Conservation (phyloP, 2,888 invertebrate species). For the Protodeltote pygarga region DNA sequence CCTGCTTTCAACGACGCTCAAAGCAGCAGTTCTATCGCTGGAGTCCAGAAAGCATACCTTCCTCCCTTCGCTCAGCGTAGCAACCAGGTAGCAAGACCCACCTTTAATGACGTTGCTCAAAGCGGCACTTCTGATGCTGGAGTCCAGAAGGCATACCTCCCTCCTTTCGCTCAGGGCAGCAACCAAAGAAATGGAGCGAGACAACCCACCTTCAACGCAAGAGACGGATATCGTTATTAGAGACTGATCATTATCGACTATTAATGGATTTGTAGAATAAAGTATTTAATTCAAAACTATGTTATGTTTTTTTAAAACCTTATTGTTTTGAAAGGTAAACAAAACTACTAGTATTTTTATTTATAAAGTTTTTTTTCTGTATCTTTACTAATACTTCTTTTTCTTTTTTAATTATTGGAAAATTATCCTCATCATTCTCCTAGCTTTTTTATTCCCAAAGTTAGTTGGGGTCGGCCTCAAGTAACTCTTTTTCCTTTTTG, state of each 20-base stretch:
- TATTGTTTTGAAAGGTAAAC: no score
- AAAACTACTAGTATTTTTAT: no score
- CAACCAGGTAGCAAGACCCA: slow-evolving; percentile 34
- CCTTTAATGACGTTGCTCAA: no score
- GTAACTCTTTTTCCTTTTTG: no score
- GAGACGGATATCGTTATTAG: slow-evolving; percentile 62
- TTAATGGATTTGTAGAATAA: slow-evolving; percentile 22
- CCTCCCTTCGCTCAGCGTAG: slow-evolving; percentile 58
- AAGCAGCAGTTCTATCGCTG: slow-evolving; percentile 17
- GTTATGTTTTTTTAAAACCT: background rate
- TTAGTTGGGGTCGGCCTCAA: no score
- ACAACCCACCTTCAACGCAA: slow-evolving; percentile 51
- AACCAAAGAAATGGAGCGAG: slow-evolving; percentile 41
- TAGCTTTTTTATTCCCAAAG: no score
- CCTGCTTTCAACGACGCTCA: slow-evolving; percentile 55
- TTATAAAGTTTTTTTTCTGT: no score
- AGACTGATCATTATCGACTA: slow-evolving; percentile 29
- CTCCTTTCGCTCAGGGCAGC: slow-evolving; percentile 53
- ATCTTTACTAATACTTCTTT: no score
- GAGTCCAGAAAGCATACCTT: slow-evolving; percentile 59
- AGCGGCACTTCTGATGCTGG: slow-evolving; percentile 9
- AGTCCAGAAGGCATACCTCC: slow-evolving; percentile 64
- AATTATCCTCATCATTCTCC: no score
- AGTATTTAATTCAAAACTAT: slow-evolving; percentile 14
- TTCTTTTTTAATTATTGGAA: no score